These are phyloP conservation scores for Sander vitreus DNA, from an alignment of 2,113 vertebrate species.

Conservation along the genomic window DNA sequence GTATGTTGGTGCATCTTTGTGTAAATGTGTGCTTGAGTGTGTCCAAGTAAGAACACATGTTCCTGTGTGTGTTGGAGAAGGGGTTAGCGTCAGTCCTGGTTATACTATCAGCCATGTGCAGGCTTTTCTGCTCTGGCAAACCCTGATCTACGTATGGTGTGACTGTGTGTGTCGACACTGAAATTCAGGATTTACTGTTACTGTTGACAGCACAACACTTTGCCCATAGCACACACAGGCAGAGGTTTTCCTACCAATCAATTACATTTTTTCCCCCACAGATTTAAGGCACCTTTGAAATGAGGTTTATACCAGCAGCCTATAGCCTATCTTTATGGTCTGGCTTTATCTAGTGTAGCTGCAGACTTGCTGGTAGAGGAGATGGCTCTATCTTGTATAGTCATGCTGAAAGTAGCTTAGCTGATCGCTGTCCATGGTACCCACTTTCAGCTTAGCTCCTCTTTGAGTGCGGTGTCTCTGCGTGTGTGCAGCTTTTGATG, in stretches of 20 bases:
- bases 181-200: constrained; percentile 69
- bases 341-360: constrained; percentile 55
- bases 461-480: constrained; percentile 18
- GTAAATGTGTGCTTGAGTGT: not conserved
- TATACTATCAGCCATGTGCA: constrained; percentile 51
- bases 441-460: constrained; percentile 26
- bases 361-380: constrained; percentile 40
- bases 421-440: constrained; percentile 57
- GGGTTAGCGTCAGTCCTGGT: constrained; percentile 3
- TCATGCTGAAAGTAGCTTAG: constrained; percentile 61
- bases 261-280: constrained; percentile 52
- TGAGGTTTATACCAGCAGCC: constrained; percentile 62
- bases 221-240: constrained; percentile 4
- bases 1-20: not conserved
- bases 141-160: constrained; percentile 53
- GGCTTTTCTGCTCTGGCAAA: constrained; percentile 55
- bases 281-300: constrained; percentile 67
- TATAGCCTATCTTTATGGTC: constrained; percentile 42
- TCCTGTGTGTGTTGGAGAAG: constrained; percentile 10
- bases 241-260: constrained; percentile 55
- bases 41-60: not conserved
- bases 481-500: not conserved
- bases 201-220: constrained; percentile 33
- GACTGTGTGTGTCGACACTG: constrained; percentile 53
- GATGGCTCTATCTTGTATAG: constrained; percentile 58